Conservation (phyloP, 2,888 invertebrate species). For the Heliconius sara region DNA sequence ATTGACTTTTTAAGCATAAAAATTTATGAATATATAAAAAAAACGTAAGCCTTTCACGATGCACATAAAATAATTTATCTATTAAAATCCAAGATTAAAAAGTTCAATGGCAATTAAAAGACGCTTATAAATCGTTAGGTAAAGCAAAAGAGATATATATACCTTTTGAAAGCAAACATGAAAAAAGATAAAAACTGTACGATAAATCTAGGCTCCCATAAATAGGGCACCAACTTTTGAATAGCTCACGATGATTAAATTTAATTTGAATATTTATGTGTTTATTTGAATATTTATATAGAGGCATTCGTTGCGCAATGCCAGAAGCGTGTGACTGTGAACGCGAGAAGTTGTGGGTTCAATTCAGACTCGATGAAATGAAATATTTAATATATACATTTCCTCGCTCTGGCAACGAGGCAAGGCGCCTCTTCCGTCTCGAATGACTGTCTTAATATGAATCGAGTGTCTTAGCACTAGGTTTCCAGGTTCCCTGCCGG, state of each 20-base stretch:
- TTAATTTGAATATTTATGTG: neutral
- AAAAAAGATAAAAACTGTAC: conserved; percentile 3
- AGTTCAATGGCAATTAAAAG: neutral
- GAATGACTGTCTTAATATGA: too few species aligned
- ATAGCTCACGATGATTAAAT: conserved; percentile 1
- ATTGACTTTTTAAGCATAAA: too few species aligned
- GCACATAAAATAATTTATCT: neutral
- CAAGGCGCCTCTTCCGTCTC: too few species aligned
- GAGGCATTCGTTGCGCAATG: neutral
- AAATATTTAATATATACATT: neutral
- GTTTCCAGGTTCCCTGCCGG: too few species aligned
- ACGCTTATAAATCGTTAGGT: neutral
- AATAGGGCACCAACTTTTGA: conserved; percentile 3
- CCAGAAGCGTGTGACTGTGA: neutral
- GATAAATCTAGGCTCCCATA: conserved; percentile 3
- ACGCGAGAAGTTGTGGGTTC: neutral
- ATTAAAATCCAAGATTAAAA: neutral
- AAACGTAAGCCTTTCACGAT: neutral
- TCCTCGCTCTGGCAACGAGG: too few species aligned
- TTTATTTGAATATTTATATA: too few species aligned
- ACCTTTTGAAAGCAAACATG: neutral
- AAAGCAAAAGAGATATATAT: neutral
- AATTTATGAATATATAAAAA: too few species aligned
- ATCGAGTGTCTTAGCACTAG: too few species aligned
- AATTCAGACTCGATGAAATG: neutral